Conservation (phyloP, 2,797 vertebrate genomes). For the Ctenopoma multispine region DNA sequence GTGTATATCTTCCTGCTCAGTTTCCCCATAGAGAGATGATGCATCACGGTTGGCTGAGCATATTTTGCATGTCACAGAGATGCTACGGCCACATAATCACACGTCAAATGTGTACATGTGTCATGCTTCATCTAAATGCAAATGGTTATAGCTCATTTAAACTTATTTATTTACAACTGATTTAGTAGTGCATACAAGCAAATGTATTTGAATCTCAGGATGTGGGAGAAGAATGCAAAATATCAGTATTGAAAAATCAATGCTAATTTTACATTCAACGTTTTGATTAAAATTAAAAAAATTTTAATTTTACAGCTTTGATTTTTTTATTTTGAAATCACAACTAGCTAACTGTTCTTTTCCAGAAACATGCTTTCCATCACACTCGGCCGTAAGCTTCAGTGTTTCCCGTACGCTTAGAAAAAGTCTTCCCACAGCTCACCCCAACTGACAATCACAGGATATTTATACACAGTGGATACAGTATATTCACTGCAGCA, state of each 20-base stretch:
- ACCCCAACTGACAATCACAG: neutral
- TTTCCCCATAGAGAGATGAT: neutral
- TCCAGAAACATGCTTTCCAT: neutral
- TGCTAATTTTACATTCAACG: neutral
- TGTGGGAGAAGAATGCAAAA: too few relatives aligned
- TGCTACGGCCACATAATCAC: neutral
- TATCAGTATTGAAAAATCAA: too few relatives aligned
- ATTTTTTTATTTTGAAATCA: conserved; percentile 6
- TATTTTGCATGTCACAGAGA: neutral
- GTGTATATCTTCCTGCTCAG: neutral
- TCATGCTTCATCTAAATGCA: neutral
- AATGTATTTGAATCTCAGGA: neutral
- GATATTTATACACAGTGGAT: neutral
- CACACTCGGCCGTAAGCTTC: neutral
- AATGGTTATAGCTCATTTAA: neutral
- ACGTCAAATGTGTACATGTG: neutral
- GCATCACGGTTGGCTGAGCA: neutral
- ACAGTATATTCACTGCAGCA: neutral
- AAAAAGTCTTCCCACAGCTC: neutral
- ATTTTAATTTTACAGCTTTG: neutral
- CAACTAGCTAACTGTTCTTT: neutral
- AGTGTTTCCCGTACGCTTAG: neutral
- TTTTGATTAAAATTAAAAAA: too few relatives aligned
- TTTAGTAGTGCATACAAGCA: neutral
- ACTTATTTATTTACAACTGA: neutral